These are phyloP conservation scores for Sylvicola cinctus DNA, from an alignment of 2,888 invertebrate species.

Conservation along the genomic window DNA sequence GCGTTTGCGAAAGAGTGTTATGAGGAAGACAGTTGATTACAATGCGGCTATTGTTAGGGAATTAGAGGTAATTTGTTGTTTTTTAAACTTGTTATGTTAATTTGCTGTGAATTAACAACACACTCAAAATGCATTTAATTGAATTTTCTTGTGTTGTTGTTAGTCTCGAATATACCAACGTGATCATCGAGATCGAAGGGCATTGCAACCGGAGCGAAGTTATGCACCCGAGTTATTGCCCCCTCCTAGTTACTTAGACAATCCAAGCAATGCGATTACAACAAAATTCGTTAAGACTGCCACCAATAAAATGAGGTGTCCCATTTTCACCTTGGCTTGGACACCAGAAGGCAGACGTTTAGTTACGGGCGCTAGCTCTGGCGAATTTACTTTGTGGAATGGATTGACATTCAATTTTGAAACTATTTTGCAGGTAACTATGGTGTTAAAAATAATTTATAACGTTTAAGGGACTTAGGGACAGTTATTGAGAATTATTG, in stretches of 20 bases:
- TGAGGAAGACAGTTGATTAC: slow-evolving; percentile 96
- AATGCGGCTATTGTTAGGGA: slow-evolving; percentile 86
- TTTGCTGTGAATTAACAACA: no score
- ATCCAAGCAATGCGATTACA: slow-evolving; percentile 91
- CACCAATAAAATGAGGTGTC: slow-evolving; percentile 98
- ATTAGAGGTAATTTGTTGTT: slow-evolving; percentile 44
- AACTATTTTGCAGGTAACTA: slow-evolving; percentile 86
- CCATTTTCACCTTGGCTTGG: slow-evolving; percentile 98
- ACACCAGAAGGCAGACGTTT: slow-evolving; percentile 95
- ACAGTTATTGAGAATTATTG: no score
- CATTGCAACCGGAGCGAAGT: slow-evolving; percentile 85
- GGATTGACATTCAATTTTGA: slow-evolving; percentile 99
- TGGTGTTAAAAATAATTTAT: not conserved
- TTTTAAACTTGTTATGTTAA: not conserved
- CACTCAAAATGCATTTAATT: not conserved
- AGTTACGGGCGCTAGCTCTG: slow-evolving; percentile 96
- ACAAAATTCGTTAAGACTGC: slow-evolving; percentile 96
- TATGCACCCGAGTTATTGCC: slow-evolving; percentile 87
- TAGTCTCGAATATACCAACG: slow-evolving; percentile 71
- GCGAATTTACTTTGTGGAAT: slow-evolving; percentile 99
- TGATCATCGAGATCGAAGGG: slow-evolving; percentile 71
- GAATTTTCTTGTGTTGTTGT: slow-evolving; percentile 3
- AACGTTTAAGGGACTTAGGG: not conserved
- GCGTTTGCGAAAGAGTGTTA: slow-evolving; percentile 83
- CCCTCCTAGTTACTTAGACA: slow-evolving; percentile 82